A percentile compares a stretch with the other conserved stretches of the same genome.
phyloP scores from a whole-genome alignment of 92 coral and sea anemone genomes.

The Micromussa lordhowensis region DNA sequence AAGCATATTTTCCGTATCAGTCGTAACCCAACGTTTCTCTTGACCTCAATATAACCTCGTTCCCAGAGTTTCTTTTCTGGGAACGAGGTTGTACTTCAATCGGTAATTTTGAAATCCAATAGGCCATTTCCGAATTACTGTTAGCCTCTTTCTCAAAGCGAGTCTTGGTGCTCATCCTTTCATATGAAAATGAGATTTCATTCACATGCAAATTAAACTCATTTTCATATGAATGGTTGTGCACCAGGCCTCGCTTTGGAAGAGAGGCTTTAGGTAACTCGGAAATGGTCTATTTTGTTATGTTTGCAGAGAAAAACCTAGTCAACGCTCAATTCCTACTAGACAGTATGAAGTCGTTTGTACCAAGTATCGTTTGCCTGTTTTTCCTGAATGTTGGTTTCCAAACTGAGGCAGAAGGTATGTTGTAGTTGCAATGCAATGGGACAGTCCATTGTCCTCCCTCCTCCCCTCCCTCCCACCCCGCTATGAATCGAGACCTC shows the following conservation, averaged over 20 bases:
- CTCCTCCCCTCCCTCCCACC: too few relatives aligned
- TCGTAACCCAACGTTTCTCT: not conserved
- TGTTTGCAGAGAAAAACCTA: not conserved
- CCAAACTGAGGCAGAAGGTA: conserved; percentile 22
- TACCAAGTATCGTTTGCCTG: not conserved
- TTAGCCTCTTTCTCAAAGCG: too few relatives aligned
- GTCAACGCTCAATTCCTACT: not conserved
- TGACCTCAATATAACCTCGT: too few relatives aligned
- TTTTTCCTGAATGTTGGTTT: not conserved
- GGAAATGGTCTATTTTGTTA: not conserved
- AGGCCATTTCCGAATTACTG: too few relatives aligned
- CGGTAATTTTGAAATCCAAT: not conserved
- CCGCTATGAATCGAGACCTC: too few relatives aligned
- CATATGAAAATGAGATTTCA: too few relatives aligned
- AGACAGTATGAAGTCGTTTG: conserved; percentile 5
- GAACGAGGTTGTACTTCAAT: not conserved
- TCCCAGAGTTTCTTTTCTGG: too few relatives aligned
- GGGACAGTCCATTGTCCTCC: not conserved
- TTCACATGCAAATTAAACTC: too few relatives aligned
- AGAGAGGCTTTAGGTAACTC: too few relatives aligned
- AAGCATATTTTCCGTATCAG: not conserved
- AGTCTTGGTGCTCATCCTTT: too few relatives aligned
- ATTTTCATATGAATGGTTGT: too few relatives aligned
- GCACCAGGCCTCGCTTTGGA: too few relatives aligned
- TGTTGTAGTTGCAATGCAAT: not conserved